Evolutionary conservation across 2,113 vertebrate genomes (phyloP), one percentile per base, ranked within the genome.

Genomic region (Thamnophis sirtalis): DNA sequence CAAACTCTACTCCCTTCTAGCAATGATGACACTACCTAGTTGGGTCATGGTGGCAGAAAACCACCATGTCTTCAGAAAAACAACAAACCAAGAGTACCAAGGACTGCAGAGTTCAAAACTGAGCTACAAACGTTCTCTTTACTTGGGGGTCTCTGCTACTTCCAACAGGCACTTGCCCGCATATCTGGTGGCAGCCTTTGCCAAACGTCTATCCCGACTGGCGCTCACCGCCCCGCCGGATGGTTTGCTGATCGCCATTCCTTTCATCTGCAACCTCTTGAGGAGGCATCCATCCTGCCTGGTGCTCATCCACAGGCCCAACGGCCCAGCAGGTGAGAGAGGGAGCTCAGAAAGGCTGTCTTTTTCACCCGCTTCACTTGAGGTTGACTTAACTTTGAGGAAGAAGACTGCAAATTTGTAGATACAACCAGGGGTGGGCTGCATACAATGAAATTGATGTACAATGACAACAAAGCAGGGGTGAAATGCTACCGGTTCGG

Each of bases 191-290:
- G 99, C 99, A 0, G 99, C 99, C 0, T 99, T 99, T 22, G 98
- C 98, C 93, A 99, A 99, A 95, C 98, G 99, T 0, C 97, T 99
- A 58, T 94, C 99, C 7, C 98, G 98, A 0, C 96, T 99, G 95
- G 97, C 98, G 0, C 98, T 99, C 88, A 98, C 98, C 0, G 98
- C 99, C 0, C 98, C 99, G 0, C 98, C 99, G 0, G 97, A 99
- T 73, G 98, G 97, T 28, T 97, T 99, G 0, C 98, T 99, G 56
- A 97, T 99, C 92, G 95, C 98, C 90, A 97, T 99, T 86, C 99
- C 99, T 28, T 99, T 99, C 96, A 96, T 99, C 96, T 99, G 98
- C 87, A 99, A 99, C 94, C 97, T 99, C 55, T 98, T 99, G 22
- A 98, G 98, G 0, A 97, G 99, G 63, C 99, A 99, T 92, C 99